Conservation (phyloP, 2,888 invertebrate genomes). For the Sipunculus nudus region DNA sequence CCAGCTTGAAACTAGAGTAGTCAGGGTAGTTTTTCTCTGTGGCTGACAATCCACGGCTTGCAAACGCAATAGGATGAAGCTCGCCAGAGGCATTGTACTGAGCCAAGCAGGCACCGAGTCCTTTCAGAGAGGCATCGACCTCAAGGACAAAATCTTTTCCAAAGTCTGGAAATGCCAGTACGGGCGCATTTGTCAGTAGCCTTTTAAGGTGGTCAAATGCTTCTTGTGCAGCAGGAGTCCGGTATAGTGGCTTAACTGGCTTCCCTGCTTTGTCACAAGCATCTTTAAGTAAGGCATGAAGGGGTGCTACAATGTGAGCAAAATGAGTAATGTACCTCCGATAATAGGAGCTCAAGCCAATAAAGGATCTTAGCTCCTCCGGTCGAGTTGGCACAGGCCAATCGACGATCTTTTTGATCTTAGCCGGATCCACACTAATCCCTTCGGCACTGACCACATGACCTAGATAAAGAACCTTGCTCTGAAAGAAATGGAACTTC, state of each 20-base stretch:
- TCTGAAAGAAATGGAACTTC: neutral
- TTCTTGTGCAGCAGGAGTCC: neutral
- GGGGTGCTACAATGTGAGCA: neutral
- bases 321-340: neutral
- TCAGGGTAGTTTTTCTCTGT: neutral
- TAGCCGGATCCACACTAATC: neutral
- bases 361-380: neutral
- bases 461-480: neutral
- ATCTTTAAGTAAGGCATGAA: neutral
- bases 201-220: neutral
- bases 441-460: neutral
- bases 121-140: neutral
- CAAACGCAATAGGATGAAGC: neutral
- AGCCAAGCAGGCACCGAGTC: neutral
- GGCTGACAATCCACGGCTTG: neutral
- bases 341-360: neutral
- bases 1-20: neutral
- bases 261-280: neutral
- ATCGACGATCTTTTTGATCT: neutral
- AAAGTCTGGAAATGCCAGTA: neutral
- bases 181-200: neutral
- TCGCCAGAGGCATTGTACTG: neutral
- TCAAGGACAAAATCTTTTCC: neutral
- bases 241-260: neutral
- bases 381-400: neutral